Conservation (phyloP, 2,888 invertebrate genomes). For the Brachynemurus nebulosus region DNA sequence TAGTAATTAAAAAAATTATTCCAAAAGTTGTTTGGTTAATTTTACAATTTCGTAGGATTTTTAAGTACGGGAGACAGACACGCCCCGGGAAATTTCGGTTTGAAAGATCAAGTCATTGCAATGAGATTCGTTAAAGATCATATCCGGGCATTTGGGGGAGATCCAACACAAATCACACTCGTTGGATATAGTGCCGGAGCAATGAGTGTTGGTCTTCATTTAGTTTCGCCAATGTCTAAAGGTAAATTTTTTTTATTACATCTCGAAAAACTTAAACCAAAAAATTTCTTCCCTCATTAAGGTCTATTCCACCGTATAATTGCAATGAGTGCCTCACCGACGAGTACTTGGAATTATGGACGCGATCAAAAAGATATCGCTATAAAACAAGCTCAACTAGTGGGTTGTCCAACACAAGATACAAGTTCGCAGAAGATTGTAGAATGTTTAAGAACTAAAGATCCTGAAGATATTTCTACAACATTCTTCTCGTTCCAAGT, state of each 20-base stretch:
- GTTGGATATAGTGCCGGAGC: constrained; percentile 36
- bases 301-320: constrained; percentile 57
- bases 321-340: constrained; percentile 49
- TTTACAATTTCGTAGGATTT: too few relatives aligned
- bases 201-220: constrained; percentile 33
- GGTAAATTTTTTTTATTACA: constrained; percentile 28
- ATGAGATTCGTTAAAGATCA: constrained; percentile 52
- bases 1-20: constrained; percentile 16
- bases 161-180: constrained; percentile 48
- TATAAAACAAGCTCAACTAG: constrained; percentile 42
- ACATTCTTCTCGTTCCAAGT: constrained; percentile 19
- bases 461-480: constrained; percentile 35
- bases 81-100: constrained; percentile 53
- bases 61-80: constrained; percentile 49
- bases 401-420: constrained; percentile 43
- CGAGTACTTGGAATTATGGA: constrained; percentile 38
- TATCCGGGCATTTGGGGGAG: constrained; percentile 52
- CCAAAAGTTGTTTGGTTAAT: too few relatives aligned
- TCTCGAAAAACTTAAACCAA: background rate
- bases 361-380: constrained; percentile 41
- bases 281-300: constrained; percentile 21
- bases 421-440: constrained; percentile 33
- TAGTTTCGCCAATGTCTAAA: constrained; percentile 52
- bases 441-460: constrained; percentile 42
- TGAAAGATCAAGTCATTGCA: constrained; percentile 55